phyloP scores from a whole-genome alignment of 1,140 invertebrate species.

The Drosophila ananassae region DNA sequence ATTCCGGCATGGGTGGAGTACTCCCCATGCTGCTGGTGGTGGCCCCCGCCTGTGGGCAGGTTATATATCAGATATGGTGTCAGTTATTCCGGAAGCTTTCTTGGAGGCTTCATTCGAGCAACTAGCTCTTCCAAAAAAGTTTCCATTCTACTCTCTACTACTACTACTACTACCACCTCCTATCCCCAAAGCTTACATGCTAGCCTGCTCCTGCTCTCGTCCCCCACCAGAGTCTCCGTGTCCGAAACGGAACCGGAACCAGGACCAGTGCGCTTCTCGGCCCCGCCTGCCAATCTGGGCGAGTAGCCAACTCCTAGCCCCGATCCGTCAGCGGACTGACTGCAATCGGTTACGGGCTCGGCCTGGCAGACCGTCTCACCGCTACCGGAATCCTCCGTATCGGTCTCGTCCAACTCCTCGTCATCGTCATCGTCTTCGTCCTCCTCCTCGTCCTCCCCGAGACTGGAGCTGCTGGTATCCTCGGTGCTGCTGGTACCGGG shows the following conservation, averaged over 20 bases:
- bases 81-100: neutral
- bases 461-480: slow-evolving; percentile 29
- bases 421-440: slow-evolving; percentile 5
- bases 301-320: neutral
- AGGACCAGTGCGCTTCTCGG: slow-evolving; percentile 32
- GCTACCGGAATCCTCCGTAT: slow-evolving; percentile 12
- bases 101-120: neutral
- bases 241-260: slow-evolving; percentile 51
- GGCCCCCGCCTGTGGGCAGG: slow-evolving; percentile 24
- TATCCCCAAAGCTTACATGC: slow-evolving; percentile 44
- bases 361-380: neutral
- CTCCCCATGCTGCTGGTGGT: neutral
- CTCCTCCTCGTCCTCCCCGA: slow-evolving; percentile 12
- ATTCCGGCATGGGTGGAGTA: neutral
- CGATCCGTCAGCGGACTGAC: neutral
- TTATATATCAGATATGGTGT: neutral
- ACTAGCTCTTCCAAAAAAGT: neutral
- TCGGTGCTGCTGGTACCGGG: slow-evolving; percentile 12
- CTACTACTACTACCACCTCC: neutral
- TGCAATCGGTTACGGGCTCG: neutral
- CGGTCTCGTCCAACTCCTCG: slow-evolving; percentile 7
- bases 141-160: neutral
- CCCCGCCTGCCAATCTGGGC: slow-evolving; percentile 55
- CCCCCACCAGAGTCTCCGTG: slow-evolving; percentile 61
- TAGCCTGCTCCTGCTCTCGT: slow-evolving; percentile 22